Evolutionary conservation across 2,113 vertebrate genomes (phyloP), one percentile per base, ranked within the genome.

Genomic region (Rhineura floridana): DNA sequence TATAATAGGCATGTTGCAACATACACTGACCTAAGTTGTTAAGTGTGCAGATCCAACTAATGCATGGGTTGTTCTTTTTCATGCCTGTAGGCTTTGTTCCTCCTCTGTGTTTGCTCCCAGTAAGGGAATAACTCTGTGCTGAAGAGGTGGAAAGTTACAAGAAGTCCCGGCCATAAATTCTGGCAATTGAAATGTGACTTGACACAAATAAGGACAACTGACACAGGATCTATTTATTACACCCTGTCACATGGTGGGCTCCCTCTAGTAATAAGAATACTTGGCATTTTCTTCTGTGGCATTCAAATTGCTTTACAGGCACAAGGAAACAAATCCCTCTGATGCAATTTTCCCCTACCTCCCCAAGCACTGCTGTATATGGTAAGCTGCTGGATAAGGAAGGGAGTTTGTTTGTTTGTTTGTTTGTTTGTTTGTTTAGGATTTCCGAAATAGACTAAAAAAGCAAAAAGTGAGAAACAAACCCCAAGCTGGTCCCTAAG

Each of bases 301-400:
- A 69, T 83, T 72, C 83, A 62, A 8, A 91, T 79, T 12, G 28
- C 21, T 92, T 84, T 82, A 87, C 50, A 87, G 78, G 67, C 28
- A 33, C 63, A 81, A 84, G 81, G 72, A 81, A 89, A 65, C 69
- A 67, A 30, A 86, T 28, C 67, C 59, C 72, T 65, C 52, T 25
- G 42, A 13, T 6, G 70, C 52, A 82, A 75, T 82, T 88, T 88
- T 50, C 79, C 86, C n/a, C 33, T 7, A 63, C n/a, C 87, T 89
- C 85, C 91, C 83, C 88, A 72, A 91, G 90, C 89, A 52, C 81
- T 87, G 83, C 62, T 84, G 88, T 89, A 91, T 89, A 89, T 94
- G 93, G 92, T 93, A 93, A 95, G 92, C 85, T 82, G 85, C 91
- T 93, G 94, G 93, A 94, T 93, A 92, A 93, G 94, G 91, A 91